Evolutionary conservation across 2,113 vertebrate species (phyloP), one percentile per base, ranked within the genome.

Genomic region (Oostethus manadensis): DNA sequence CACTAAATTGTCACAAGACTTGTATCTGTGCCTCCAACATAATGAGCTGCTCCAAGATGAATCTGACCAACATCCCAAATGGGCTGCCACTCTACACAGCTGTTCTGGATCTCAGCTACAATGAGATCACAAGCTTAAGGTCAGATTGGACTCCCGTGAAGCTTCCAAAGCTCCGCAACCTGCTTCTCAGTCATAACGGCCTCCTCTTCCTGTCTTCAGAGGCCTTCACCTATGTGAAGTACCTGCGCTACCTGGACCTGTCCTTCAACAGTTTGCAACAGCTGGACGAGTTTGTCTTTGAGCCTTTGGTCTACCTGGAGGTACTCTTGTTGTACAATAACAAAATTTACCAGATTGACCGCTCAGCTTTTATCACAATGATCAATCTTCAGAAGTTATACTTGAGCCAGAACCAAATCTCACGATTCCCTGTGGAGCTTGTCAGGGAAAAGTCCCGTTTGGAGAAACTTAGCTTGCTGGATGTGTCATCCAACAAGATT

Each of bases 21-120:
- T 99, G 97, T 58, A 84, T 99, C 76, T 99, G 97, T 5, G 95
- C 97, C 85, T 96, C 94, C 73, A 97, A 96, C 88, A 93, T 98
- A 53, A 92, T 98, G 56, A 98, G 94, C 87, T 99, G 97, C 87
- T 93, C 94, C 15, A 95, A 94, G 80, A 93, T 92, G 79, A 91
- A 88, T 50, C 86, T 98, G 81, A 86, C 74, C 23, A 17, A 4
- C 1, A 78, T 96, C 21, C 94, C 95, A 0, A 40, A 75, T 0
- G 82, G 84, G 0, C 71, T 98, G 58, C 97, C 97, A 2, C 82
- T 73, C 35, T 97, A 97, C 78, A 86, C 91, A 0, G 86, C 91
- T 0, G 89, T 94, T 3, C 80, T 99, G 76, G 97, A 99, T 80
- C 83, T 98, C 71, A 98, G 95, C 72, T 94, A 97, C 82, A 99